phyloP scores from a whole-genome alignment of 2,797 vertebrate species.

The Taenioides sp. region DNA sequence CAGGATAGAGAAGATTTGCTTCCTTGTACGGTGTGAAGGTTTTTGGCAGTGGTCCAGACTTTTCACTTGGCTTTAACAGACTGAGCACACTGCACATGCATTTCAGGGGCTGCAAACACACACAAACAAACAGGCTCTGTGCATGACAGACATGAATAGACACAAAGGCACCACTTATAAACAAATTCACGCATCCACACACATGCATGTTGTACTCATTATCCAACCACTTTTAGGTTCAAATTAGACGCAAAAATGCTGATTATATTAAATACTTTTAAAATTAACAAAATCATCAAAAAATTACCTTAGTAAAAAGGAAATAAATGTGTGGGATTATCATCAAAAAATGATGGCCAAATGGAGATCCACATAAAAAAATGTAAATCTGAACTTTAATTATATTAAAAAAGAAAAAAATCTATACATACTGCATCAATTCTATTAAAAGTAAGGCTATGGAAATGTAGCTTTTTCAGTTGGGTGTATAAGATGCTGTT shows the following conservation, averaged over 20 bases:
- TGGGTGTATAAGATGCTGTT: background rate
- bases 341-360: too few species aligned
- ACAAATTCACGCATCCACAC: constrained; percentile 17
- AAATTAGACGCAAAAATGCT: too few species aligned
- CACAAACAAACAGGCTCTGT: constrained; percentile 6
- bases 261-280: too few species aligned
- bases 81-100: constrained; percentile 22
- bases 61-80: constrained; percentile 49
- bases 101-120: constrained; percentile 28
- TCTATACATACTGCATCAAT: too few species aligned
- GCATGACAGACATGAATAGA: background rate
- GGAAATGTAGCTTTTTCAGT: too few species aligned
- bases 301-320: background rate
- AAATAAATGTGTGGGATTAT: background rate
- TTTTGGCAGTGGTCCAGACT: constrained; percentile 42
- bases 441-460: too few species aligned
- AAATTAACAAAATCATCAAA: background rate
- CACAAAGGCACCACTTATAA: constrained; percentile 15
- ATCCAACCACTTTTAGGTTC: background rate
- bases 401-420: too few species aligned
- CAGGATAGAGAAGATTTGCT: constrained; percentile 54
- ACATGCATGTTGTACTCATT: constrained; percentile 4
- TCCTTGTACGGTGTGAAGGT: constrained; percentile 46
- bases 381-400: too few species aligned
- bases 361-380: too few species aligned